Evolutionary conservation across 2,888 invertebrate genomes (phyloP).

Genomic region (Sympetrum striolatum): DNA sequence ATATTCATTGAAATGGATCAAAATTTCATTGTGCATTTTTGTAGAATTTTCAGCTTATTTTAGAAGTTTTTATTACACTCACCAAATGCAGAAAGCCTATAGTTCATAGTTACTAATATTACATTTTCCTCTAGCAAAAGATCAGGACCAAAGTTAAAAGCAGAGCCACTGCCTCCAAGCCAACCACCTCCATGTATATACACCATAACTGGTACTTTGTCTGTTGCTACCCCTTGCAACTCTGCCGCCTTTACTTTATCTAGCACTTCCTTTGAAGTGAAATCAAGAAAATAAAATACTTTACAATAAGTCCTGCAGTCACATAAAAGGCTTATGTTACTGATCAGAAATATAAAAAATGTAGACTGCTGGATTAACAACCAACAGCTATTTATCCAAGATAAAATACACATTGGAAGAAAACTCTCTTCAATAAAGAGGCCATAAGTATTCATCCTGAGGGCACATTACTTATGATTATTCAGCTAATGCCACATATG

Average conservation of each 20-base stretch:
- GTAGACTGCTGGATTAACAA: too few species aligned
- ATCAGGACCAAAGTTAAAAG: constrained; percentile 72
- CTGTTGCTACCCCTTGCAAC: neutral
- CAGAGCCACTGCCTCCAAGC: constrained; percentile 71
- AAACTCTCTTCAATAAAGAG: too few species aligned
- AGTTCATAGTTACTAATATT: constrained; percentile 73
- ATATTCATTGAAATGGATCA: neutral
- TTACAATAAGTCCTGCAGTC: too few species aligned
- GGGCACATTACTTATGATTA: too few species aligned
- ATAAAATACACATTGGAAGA: too few species aligned
- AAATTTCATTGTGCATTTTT: neutral
- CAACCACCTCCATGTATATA: constrained; percentile 79
- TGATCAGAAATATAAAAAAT: too few species aligned
- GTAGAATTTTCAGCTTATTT: neutral
- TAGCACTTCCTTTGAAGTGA: neutral
- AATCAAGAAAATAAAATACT: neutral
- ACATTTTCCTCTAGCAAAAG: constrained; percentile 74
- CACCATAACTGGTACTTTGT: constrained; percentile 72
- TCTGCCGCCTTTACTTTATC: neutral
- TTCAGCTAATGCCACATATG: too few species aligned
- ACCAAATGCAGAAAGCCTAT: constrained; percentile 64
- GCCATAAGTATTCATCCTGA: too few species aligned
- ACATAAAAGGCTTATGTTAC: too few species aligned
- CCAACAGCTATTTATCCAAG: too few species aligned
- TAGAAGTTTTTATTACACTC: neutral